Evolutionary conservation across 2,797 vertebrate genomes (phyloP).

Genomic region (Syncerus caffer): DNA sequence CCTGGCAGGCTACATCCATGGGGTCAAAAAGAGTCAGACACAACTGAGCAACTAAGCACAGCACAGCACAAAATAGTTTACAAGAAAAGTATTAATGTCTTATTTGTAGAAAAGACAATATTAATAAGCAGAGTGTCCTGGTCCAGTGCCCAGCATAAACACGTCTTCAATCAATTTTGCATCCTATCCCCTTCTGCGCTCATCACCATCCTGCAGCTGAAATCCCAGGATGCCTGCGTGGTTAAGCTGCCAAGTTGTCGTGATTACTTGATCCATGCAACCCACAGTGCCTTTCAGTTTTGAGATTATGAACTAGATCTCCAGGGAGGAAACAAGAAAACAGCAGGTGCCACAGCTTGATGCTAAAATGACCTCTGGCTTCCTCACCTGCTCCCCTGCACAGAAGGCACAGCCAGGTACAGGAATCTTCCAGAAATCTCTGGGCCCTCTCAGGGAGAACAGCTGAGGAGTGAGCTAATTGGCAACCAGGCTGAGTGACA

Average conservation of each 20-base stretch:
- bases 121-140: background rate
- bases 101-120: background rate
- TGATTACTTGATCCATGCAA: background rate
- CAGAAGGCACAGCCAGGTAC: conserved; percentile 58
- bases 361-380: background rate
- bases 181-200: background rate
- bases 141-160: background rate
- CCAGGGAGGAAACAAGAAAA: background rate
- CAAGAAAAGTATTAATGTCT: background rate
- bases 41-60: background rate
- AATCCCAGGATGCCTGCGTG: background rate
- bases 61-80: background rate
- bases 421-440: conserved; percentile 82
- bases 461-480: conserved; percentile 83
- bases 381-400: conserved; percentile 52
- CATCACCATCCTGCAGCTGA: background rate
- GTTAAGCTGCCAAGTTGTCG: conserved; percentile 36
- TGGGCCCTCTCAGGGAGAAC: conserved; percentile 80
- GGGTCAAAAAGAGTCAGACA: background rate
- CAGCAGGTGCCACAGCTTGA: background rate
- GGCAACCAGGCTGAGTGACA: conserved; percentile 83
- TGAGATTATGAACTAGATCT: conserved; percentile 31
- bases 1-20: background rate
- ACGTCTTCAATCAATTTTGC: background rate
- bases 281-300: background rate